Conservation (phyloP, 2,113 vertebrate species). For the Ceyx melanurus region DNA sequence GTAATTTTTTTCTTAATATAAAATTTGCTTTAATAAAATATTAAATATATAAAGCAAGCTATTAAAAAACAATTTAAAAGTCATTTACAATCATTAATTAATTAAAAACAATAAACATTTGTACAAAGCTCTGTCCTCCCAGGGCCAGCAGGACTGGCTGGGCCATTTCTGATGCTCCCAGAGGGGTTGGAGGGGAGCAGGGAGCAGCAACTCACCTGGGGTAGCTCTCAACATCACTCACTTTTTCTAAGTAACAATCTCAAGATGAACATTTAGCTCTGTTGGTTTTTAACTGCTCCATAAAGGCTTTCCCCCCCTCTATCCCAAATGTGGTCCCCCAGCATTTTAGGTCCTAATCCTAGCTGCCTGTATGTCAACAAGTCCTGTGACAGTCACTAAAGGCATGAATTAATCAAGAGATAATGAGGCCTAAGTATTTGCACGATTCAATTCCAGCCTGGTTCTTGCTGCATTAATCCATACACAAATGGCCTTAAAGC, state of each 20-base stretch:
- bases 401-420: not conserved
- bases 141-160: not conserved
- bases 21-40: not conserved
- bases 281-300: not conserved
- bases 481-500: constrained; percentile 1
- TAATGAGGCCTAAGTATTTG: not conserved
- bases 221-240: not conserved
- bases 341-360: not conserved
- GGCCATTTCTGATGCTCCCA: not conserved
- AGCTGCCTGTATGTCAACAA: not conserved
- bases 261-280: not conserved
- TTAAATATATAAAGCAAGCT: not conserved
- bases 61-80: not conserved
- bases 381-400: not conserved
- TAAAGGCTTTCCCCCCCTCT: not conserved
- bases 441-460: not conserved
- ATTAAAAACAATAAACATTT: not conserved
- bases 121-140: not conserved
- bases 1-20: not conserved
- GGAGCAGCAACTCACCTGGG: not conserved
- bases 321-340: not conserved
- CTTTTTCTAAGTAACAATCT: not conserved
- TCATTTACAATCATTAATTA: too few species aligned
- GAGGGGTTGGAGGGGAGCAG: not conserved
- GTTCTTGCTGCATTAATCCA: not conserved